These are phyloP conservation scores for Clavelina lepadiformis DNA, from an alignment of 23 tunicate genomes.

Conservation along the genomic window DNA sequence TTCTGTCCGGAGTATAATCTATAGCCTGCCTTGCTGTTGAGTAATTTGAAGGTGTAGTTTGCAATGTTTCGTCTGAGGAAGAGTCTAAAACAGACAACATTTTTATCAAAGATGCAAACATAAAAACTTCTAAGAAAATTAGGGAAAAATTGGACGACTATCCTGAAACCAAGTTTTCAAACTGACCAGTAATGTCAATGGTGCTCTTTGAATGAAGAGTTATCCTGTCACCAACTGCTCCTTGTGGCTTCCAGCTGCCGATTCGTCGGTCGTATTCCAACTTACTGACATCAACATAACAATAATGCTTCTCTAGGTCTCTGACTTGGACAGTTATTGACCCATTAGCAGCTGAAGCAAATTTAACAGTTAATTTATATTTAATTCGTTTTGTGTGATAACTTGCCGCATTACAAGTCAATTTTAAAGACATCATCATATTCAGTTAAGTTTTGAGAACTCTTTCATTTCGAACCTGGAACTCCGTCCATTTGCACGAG, in stretches of 20 bases:
- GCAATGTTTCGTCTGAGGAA: too few relatives aligned
- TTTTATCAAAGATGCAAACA: too few relatives aligned
- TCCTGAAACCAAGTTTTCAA: background rate
- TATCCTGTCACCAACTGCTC: conserved; percentile 73
- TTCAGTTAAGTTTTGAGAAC: background rate
- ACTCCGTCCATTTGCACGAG: conserved; percentile 80
- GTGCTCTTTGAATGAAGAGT: conserved; percentile 47
- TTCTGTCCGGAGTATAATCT: too few relatives aligned
- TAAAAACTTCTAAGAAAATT: too few relatives aligned
- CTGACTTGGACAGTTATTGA: conserved; percentile 46
- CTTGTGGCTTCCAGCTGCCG: conserved; percentile 69
- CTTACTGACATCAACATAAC: conserved; percentile 53
- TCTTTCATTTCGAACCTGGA: conserved; percentile 30
- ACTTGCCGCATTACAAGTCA: background rate
- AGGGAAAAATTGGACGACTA: too few relatives aligned
- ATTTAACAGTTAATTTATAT: background rate
- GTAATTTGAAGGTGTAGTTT: too few relatives aligned
- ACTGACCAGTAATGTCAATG: background rate
- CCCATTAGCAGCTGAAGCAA: conserved; percentile 61
- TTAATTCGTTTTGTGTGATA: background rate
- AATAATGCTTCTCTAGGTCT: conserved; percentile 65
- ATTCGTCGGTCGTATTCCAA: conserved; percentile 34
- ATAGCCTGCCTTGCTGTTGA: too few relatives aligned
- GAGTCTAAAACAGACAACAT: too few relatives aligned
- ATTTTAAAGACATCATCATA: background rate